Evolutionary conservation across 2,888 invertebrate genomes (phyloP).

Genomic region (Hemicrepidius hirtus): DNA sequence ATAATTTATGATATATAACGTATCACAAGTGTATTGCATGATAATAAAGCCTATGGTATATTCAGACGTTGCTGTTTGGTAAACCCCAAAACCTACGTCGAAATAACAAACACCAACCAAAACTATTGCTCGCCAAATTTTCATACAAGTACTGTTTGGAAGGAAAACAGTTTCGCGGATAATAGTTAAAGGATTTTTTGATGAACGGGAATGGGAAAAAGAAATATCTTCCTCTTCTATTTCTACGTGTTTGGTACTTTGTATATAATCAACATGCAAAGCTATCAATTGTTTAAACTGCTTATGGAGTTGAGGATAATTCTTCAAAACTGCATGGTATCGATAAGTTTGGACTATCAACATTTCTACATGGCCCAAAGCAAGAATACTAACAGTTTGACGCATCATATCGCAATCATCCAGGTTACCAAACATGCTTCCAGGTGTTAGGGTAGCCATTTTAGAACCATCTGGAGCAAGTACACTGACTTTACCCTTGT

Average conservation of each 20-base stretch:
- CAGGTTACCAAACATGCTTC: constrained; percentile 54
- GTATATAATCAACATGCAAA: constrained; percentile 36
- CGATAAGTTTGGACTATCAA: constrained; percentile 30
- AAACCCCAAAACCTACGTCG: constrained; percentile 47
- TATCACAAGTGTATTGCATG: constrained; percentile 48
- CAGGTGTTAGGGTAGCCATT: constrained; percentile 43
- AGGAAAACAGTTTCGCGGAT: background rate
- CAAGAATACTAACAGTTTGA: constrained; percentile 38
- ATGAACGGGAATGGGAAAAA: background rate
- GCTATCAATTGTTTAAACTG: constrained; percentile 13
- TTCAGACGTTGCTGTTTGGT: constrained; percentile 44
- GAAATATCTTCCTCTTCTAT: background rate
- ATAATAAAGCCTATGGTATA: constrained; percentile 22
- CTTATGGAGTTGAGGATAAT: constrained; percentile 12
- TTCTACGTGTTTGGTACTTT: background rate
- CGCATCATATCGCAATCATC: constrained; percentile 35
- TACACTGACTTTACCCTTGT: constrained; percentile 45
- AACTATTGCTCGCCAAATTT: constrained; percentile 37
- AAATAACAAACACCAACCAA: constrained; percentile 47
- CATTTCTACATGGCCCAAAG: constrained; percentile 47
- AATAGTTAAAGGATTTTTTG: background rate
- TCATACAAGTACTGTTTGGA: constrained; percentile 28
- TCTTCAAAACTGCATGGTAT: constrained; percentile 30
- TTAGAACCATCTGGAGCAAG: constrained; percentile 48
- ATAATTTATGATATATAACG: constrained; percentile 44